Conservation (phyloP, 1,140 invertebrate species). For the Papilio helenus region DNA sequence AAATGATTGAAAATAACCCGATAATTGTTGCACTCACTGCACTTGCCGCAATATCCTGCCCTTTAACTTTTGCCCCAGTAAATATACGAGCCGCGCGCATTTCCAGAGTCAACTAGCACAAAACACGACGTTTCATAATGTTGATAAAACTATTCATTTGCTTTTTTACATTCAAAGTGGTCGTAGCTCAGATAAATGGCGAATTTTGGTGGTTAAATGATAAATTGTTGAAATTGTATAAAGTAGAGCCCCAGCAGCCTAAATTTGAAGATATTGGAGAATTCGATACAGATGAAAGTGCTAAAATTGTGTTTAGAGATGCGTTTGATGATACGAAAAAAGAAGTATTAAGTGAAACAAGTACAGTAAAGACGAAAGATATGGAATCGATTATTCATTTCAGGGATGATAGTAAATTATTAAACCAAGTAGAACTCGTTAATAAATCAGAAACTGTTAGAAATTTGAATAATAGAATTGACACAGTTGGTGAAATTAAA, state of each 20-base stretch:
- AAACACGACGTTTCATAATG: constrained; percentile 52
- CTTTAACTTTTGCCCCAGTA: constrained; percentile 54
- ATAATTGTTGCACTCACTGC: constrained; percentile 56
- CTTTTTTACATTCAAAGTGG: constrained; percentile 49
- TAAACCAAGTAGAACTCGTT: constrained; percentile 36
- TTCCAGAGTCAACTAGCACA: constrained; percentile 43
- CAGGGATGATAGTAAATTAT: constrained; percentile 44
- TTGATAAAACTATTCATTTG: constrained; percentile 47
- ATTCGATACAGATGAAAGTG: constrained; percentile 71
- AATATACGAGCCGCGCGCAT: constrained; percentile 48
- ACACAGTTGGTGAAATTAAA: constrained; percentile 11
- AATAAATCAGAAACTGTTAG: constrained; percentile 20
- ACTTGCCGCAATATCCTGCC: constrained; percentile 57
- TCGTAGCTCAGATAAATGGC: constrained; percentile 64
- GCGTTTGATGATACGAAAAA: constrained; percentile 25
- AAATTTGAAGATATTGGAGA: constrained; percentile 65
- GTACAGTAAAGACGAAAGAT: constrained; percentile 35
- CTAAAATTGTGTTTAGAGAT: constrained; percentile 67
- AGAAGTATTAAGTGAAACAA: constrained; percentile 30
- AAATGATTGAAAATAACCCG: constrained; percentile 59
- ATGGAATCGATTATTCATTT: constrained; percentile 44
- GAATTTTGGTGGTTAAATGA: constrained; percentile 77
- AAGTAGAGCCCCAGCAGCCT: constrained; percentile 52
- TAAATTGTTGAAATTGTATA: constrained; percentile 57
- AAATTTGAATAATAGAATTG: constrained; percentile 10